Evolutionary conservation across 2,797 vertebrate species (phyloP).

Genomic region (Xyrichtys novacula): DNA sequence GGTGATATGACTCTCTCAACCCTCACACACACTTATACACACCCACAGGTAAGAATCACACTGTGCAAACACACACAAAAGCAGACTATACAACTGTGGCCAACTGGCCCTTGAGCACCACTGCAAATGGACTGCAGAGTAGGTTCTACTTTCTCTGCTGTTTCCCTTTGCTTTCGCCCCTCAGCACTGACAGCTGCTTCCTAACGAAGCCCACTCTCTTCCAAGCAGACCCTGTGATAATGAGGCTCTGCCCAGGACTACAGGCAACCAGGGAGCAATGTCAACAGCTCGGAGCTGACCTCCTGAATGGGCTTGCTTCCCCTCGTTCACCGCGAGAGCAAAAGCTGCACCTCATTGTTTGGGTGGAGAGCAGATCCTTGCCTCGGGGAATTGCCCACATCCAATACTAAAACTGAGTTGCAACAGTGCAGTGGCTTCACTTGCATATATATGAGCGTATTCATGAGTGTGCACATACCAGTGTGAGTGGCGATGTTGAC

Average conservation of each 20-base stretch:
- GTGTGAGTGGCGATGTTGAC: slow-evolving; percentile 2
- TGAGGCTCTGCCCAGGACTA: slow-evolving; percentile 83
- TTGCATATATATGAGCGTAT: slow-evolving; percentile 69
- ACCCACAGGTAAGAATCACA: slow-evolving; percentile 19
- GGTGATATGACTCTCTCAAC: slow-evolving; percentile 42
- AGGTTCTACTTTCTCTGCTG: slow-evolving; percentile 75
- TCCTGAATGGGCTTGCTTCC: slow-evolving; percentile 79
- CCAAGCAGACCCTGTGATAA: slow-evolving; percentile 84
- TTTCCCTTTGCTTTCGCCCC: slow-evolving; percentile 74
- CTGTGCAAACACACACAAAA: slow-evolving; percentile 32
- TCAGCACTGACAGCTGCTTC: slow-evolving; percentile 84
- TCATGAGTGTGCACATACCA: slow-evolving; percentile 58
- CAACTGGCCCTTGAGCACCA: slow-evolving; percentile 77
- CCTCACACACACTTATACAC: slow-evolving; percentile 2
- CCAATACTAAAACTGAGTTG: slow-evolving; percentile 74
- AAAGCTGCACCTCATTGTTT: slow-evolving; percentile 80
- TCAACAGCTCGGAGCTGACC: slow-evolving; percentile 85
- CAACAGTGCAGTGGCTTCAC: slow-evolving; percentile 53
- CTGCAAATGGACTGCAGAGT: slow-evolving; percentile 66
- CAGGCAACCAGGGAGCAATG: slow-evolving; percentile 83
- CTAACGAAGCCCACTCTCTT: slow-evolving; percentile 84
- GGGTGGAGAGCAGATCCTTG: slow-evolving; percentile 76
- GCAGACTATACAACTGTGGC: slow-evolving; percentile 51
- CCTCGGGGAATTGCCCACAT: slow-evolving; percentile 76
- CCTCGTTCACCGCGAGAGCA: slow-evolving; percentile 74